These are phyloP conservation scores for Aporophyla lueneburgensis DNA, from an alignment of 2,888 invertebrate species.

Conservation along the genomic window DNA sequence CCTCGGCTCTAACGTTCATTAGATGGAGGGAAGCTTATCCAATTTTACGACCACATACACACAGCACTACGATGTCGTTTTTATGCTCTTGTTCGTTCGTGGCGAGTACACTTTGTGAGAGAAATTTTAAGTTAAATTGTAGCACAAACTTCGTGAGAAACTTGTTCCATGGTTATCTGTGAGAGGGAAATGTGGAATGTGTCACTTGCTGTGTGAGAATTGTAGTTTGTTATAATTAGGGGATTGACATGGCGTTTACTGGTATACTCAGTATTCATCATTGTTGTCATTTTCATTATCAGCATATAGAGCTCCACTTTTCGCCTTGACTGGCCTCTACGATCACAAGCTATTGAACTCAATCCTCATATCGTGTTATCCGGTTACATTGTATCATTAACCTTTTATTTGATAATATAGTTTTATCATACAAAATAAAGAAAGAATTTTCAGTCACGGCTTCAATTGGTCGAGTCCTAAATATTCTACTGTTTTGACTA, in stretches of 20 bases:
- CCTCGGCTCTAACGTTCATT: too few relatives aligned
- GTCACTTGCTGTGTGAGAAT: conserved; percentile 20
- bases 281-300: too few relatives aligned
- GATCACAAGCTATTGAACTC: not conserved
- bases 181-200: conserved; percentile 17
- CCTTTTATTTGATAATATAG: not conserved
- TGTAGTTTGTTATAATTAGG: conserved; percentile 13
- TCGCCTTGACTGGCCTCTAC: not conserved
- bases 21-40: too few relatives aligned
- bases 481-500: not conserved
- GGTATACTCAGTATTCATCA: too few relatives aligned
- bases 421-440: too few relatives aligned
- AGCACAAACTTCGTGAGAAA: conserved; percentile 43
- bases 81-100: conserved; percentile 31
- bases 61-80: too few relatives aligned
- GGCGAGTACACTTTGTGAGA: conserved; percentile 33
- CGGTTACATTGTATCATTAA: not conserved
- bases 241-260: too few relatives aligned
- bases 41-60: too few relatives aligned
- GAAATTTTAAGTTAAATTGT: conserved; percentile 63
- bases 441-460: too few relatives aligned
- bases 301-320: not conserved
- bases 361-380: too few relatives aligned
- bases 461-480: not conserved
- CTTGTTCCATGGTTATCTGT: conserved; percentile 53